Conservation (phyloP, 2,797 vertebrate species). For the Triplophysa bombifrons region DNA sequence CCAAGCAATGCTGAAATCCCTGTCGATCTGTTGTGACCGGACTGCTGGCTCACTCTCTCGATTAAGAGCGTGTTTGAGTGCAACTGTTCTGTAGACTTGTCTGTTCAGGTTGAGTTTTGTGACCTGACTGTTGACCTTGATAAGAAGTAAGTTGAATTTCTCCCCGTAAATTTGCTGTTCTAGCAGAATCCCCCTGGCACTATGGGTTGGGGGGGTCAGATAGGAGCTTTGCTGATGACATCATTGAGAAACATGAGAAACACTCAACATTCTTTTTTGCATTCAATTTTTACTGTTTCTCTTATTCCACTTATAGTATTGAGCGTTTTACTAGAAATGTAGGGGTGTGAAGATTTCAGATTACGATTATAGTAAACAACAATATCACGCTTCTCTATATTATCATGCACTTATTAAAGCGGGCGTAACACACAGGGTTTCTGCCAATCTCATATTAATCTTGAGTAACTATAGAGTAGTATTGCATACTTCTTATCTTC, state of each 20-base stretch:
- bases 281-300: constrained; percentile 10
- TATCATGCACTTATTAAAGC: no score
- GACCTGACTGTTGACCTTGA: constrained; percentile 28
- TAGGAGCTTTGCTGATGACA: neutral
- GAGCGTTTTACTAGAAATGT: no score
- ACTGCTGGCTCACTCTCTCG: constrained; percentile 22
- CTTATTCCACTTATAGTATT: neutral
- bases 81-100: constrained; percentile 32
- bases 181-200: constrained; percentile 4
- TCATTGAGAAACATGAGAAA: constrained; percentile 7
- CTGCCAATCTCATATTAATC: no score
- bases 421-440: no score
- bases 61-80: constrained; percentile 38
- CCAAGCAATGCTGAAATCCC: constrained; percentile 57
- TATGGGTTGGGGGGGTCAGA: constrained; percentile 2
- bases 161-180: constrained; percentile 12
- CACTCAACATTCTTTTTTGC: neutral
- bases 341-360: no score
- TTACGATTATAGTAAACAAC: no score
- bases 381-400: no score
- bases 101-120: constrained; percentile 28
- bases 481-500: no score
- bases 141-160: constrained; percentile 10
- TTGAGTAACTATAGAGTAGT: no score
- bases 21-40: constrained; percentile 40